phyloP scores from a whole-genome alignment of 2,888 invertebrate genomes.

The Hymenopus coronatus region DNA sequence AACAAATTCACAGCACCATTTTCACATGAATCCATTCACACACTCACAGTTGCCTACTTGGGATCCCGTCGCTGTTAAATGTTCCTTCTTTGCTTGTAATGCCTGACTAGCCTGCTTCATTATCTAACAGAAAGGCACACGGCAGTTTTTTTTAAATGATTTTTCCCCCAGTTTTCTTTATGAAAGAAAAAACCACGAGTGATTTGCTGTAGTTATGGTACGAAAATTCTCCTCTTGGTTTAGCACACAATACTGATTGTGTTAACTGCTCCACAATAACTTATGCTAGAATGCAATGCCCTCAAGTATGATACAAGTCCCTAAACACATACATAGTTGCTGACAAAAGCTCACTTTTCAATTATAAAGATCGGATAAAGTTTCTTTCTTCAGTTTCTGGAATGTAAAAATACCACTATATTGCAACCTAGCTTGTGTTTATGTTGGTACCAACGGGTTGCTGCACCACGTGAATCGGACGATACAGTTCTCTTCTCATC shows the following conservation, averaged over 20 bases:
- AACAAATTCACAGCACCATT: constrained; percentile 25
- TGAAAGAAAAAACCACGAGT: not conserved
- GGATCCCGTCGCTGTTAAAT: not conserved
- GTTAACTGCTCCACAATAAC: not conserved
- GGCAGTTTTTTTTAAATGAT: constrained; percentile 1
- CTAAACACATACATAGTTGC: not conserved
- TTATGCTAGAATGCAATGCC: not conserved
- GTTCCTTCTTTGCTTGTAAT: not conserved
- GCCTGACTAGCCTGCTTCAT: constrained; percentile 24
- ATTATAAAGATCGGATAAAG: not conserved
- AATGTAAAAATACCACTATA: not conserved
- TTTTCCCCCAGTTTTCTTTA: not conserved
- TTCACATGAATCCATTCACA: constrained; percentile 1
- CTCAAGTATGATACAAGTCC: not conserved
- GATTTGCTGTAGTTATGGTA: not conserved
- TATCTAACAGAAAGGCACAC: constrained; percentile 21
- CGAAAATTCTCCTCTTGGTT: not conserved
- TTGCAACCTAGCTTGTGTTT: not conserved
- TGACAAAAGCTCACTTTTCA: not conserved
- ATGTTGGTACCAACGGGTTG: not conserved
- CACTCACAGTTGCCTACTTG: not conserved
- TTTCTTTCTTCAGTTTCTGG: not conserved
- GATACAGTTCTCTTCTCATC: not conserved
- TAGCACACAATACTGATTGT: not conserved
- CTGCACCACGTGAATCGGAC: not conserved